These are phyloP conservation scores for Pherbina coryleti DNA, from an alignment of 2,888 invertebrate species.

Conservation along the genomic window DNA sequence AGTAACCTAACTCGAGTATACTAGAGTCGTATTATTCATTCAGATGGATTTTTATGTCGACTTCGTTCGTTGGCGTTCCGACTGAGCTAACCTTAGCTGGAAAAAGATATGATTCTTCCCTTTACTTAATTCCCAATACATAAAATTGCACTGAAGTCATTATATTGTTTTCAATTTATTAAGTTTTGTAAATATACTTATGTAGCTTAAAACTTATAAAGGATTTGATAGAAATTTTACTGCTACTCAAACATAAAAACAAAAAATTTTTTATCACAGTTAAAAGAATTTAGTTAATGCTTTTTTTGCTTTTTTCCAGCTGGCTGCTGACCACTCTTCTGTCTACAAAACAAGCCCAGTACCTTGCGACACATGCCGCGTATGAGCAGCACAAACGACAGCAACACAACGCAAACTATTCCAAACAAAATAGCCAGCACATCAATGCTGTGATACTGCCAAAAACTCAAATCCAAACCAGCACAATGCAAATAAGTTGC, in stretches of 20 bases:
- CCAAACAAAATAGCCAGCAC: slow-evolving; percentile 54
- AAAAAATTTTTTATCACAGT: background rate
- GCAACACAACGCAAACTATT: slow-evolving; percentile 39
- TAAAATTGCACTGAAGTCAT: too few species aligned
- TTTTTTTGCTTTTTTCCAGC: slow-evolving; percentile 12
- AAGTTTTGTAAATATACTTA: too few species aligned
- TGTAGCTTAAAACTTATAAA: too few species aligned
- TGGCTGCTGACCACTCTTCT: background rate
- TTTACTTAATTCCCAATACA: too few species aligned
- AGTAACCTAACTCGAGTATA: background rate
- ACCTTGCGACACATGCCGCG: slow-evolving; percentile 29
- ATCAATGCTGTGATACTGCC: slow-evolving; percentile 64
- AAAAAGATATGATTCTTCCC: too few species aligned
- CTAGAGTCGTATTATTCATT: too few species aligned
- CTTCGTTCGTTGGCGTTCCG: too few species aligned
- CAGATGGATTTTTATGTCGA: too few species aligned
- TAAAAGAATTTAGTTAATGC: slow-evolving; percentile 27
- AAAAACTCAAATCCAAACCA: slow-evolving; percentile 60
- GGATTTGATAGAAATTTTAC: too few species aligned
- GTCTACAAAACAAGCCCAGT: slow-evolving; percentile 1
- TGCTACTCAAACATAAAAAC: too few species aligned
- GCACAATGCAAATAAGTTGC: slow-evolving; percentile 64
- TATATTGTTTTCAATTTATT: too few species aligned
- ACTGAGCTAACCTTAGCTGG: too few species aligned
- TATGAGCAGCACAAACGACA: slow-evolving; percentile 34